Conservation (phyloP, 2,888 invertebrate genomes). For the Cantharis rustica region DNA sequence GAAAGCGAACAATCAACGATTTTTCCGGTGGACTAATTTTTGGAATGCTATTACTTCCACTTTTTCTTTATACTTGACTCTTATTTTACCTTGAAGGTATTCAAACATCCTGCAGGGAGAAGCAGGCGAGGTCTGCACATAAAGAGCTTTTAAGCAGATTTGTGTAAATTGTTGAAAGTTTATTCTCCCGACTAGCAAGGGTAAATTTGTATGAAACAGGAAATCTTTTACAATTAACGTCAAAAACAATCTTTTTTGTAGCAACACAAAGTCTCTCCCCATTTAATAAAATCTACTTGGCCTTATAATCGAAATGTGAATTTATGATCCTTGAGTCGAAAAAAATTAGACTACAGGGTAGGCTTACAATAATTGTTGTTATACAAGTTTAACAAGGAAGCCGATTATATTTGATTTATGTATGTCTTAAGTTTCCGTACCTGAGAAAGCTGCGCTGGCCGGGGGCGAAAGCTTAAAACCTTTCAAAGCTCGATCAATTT, state of each 20-base stretch:
- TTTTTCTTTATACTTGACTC: neutral
- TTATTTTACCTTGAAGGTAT: neutral
- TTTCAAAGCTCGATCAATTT: neutral
- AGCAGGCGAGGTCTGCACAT: neutral
- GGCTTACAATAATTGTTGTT: neutral
- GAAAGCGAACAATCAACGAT: neutral
- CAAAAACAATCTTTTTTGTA: conserved; percentile 14
- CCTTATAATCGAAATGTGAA: neutral
- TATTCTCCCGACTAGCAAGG: conserved; percentile 9
- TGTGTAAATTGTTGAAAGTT: conserved; percentile 13
- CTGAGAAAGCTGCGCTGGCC: neutral
- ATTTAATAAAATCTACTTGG: neutral
- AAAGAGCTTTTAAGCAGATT: conserved; percentile 9
- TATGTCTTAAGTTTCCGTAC: neutral
- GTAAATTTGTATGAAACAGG: conserved; percentile 21
- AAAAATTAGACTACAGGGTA: neutral
- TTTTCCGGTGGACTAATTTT: neutral
- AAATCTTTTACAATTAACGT: conserved; percentile 20
- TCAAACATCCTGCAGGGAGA: neutral
- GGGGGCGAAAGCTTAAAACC: neutral
- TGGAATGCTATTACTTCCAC: neutral
- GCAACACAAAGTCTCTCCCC: neutral
- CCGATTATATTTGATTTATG: neutral
- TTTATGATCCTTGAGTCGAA: neutral
- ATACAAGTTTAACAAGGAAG: neutral